Evolutionary conservation across 2,797 vertebrate species (phyloP).

Genomic region (Spinus olivaceus): DNA sequence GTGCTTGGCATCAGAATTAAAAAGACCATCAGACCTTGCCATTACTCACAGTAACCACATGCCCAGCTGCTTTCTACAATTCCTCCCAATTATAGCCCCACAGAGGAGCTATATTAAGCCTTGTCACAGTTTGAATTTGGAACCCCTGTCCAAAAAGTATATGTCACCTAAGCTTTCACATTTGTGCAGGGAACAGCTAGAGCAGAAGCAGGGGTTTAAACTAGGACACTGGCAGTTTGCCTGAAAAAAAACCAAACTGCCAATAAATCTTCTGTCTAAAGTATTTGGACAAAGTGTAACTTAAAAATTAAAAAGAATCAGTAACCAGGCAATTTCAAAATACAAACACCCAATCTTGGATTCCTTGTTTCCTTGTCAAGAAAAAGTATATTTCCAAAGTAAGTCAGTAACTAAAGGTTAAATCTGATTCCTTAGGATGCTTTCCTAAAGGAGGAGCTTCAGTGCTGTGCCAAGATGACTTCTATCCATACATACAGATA

Average conservation of each 20-base stretch:
- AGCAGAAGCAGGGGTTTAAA: constrained; percentile 14
- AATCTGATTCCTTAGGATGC: neutral
- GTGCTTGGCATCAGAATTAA: constrained; percentile 3
- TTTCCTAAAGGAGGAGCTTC: neutral
- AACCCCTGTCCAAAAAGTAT: neutral
- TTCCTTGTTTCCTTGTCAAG: neutral
- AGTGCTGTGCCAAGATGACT: neutral
- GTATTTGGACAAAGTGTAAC: neutral
- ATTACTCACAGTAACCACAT: neutral
- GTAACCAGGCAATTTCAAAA: constrained; percentile 32
- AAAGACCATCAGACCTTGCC: neutral
- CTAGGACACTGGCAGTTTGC: constrained; percentile 19
- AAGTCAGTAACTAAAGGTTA: neutral
- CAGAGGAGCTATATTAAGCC: neutral
- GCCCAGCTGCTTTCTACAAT: neutral
- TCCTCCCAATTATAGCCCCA: constrained; percentile 1
- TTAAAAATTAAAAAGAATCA: neutral
- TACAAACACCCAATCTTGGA: neutral
- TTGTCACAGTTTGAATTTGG: neutral
- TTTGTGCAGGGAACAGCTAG: constrained; percentile 19
- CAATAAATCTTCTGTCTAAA: constrained; percentile 28
- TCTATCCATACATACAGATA: neutral
- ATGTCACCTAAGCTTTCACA: constrained; percentile 1
- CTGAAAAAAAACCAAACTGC: neutral
- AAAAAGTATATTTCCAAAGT: neutral